Conservation (phyloP, 92 coral and sea anemone species). For the Blastomussa wellsi region DNA sequence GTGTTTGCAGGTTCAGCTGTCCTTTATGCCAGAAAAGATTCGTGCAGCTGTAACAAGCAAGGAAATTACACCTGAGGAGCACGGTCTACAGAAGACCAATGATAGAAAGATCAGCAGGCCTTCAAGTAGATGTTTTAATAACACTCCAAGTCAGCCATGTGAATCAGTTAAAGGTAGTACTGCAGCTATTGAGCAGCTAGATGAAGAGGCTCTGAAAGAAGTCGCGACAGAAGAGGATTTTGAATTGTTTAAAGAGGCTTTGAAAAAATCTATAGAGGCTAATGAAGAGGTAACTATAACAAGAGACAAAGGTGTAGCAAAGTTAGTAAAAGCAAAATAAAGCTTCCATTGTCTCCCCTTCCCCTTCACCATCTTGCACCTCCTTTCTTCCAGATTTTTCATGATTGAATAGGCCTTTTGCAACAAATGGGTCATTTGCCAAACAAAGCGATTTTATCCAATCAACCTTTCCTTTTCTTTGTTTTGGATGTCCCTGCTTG, state of each 20-base stretch:
- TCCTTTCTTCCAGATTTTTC: too few relatives aligned
- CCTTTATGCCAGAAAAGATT: slow-evolving; percentile 84
- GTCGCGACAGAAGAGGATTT: slow-evolving; percentile 80
- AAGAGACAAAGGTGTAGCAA: too few relatives aligned
- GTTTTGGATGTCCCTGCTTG: too few relatives aligned
- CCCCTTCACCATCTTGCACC: too few relatives aligned
- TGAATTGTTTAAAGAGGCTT: slow-evolving; percentile 87
- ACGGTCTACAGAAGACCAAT: slow-evolving; percentile 21
- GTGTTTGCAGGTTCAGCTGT: slow-evolving; percentile 42
- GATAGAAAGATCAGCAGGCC: slow-evolving; percentile 15
- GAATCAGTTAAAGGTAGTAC: slow-evolving; percentile 30
- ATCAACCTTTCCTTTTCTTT: too few relatives aligned
- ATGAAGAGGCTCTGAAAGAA: slow-evolving; percentile 77
- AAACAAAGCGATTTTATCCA: too few relatives aligned
- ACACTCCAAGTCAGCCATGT: slow-evolving; percentile 27
- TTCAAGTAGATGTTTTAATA: slow-evolving; percentile 30
- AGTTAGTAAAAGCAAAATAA: too few relatives aligned
- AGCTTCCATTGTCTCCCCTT: too few relatives aligned
- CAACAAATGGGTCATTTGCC: too few relatives aligned
- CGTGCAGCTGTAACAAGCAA: slow-evolving; percentile 74
- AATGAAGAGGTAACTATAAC: slow-evolving; percentile 82
- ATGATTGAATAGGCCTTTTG: too few relatives aligned
- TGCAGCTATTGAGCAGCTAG: slow-evolving; percentile 66
- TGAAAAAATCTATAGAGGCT: slow-evolving; percentile 82
- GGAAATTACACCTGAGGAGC: slow-evolving; percentile 64